Percentiles rank a stretch among this genome's conserved stretches.
Evolutionary conservation across 2,113 vertebrate genomes (phyloP).

Genomic region (Potamarius usumacintae): DNA sequence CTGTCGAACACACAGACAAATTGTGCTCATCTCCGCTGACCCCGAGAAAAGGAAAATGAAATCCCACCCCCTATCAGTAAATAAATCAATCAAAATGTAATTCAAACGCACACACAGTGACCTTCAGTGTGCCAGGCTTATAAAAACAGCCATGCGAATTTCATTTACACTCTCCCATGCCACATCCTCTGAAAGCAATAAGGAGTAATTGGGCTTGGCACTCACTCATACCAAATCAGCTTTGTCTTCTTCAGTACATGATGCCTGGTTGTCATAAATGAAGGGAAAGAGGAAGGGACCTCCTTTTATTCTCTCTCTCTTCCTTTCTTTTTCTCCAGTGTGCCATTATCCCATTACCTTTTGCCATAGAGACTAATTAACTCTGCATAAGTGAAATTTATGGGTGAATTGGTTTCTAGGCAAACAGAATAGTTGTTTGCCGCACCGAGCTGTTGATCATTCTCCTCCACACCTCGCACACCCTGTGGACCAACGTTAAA

Average conservation of each 20-base stretch:
- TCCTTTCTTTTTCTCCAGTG: constrained; percentile 17
- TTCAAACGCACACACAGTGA: constrained; percentile 42
- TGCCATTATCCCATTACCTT: constrained; percentile 48
- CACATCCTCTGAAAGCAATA: constrained; percentile 55
- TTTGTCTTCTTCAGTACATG: constrained; percentile 46
- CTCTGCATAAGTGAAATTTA: constrained; percentile 52
- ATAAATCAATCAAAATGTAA: constrained; percentile 61
- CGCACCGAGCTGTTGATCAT: constrained; percentile 19
- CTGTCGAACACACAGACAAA: constrained; percentile 45
- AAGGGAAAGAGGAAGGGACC: not conserved
- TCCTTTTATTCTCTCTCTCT: not conserved
- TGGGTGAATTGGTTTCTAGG: constrained; percentile 41
- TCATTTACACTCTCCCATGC: constrained; percentile 48
- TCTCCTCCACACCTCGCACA: constrained; percentile 24
- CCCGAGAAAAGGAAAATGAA: constrained; percentile 48
- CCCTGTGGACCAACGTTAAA: constrained; percentile 38
- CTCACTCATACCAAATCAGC: constrained; percentile 50
- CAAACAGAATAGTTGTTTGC: constrained; percentile 39
- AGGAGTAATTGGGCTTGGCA: constrained; percentile 56
- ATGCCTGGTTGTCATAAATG: constrained; percentile 36
- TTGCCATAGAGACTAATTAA: constrained; percentile 50
- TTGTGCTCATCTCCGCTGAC: constrained; percentile 44
- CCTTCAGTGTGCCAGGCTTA: constrained; percentile 50
- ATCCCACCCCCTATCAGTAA: constrained; percentile 53
- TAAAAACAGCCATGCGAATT: constrained; percentile 52